Evolutionary conservation across 2,888 invertebrate species (phyloP), one percentile per base, ranked within the genome.

Genomic region (Cerastoderma edule): DNA sequence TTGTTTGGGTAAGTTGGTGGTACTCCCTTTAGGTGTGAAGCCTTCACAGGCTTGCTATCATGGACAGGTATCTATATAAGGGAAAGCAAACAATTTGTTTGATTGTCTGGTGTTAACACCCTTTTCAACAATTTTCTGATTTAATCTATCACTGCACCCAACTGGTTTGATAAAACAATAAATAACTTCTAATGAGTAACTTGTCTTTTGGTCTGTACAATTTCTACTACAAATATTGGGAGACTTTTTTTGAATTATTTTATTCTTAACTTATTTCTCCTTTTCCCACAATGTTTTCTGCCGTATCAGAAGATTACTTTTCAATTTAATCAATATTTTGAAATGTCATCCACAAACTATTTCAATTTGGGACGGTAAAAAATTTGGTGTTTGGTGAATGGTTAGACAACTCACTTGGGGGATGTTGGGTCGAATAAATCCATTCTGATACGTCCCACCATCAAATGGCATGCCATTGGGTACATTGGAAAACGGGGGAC

Each of bases 401-500:
- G n/a, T n/a, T 50, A 50, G 1, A 4, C 2, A 10, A 64, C 65
- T 57, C 53, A 77, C 76, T 53, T 77, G 76, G 27, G 64, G 57
- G 44, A 68, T 46, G 22, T 71, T 65, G 24, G 75, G 67, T 3
- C 68, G 78, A 46, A 81, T 35, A 28, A 78, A 71, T 1, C 84
- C 81, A 64, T 81, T 82, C 54, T 74, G 82, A 53, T 69, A 80
- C 32, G 84, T 84, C 2, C 84, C 84, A 6, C 84, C 84, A 60
- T 84, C 84, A 68, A 84, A 84, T 2, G 84, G 80, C 80, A 83
- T 83, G 60, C 84, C 84, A 48, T 78, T 83, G 39, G 76, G 68
- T 48, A 77, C 22, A 50, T 66, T 72, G 32, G 75, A 67, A 44
- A 63, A 76, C 19, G 54, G 56, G 27, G 54, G 70, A 57, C n/a